A percentile compares a stretch with the other conserved stretches of the same genome.
phyloP scores from a whole-genome alignment of 1,140 invertebrate species.

The Luehdorfia chinensis region DNA sequence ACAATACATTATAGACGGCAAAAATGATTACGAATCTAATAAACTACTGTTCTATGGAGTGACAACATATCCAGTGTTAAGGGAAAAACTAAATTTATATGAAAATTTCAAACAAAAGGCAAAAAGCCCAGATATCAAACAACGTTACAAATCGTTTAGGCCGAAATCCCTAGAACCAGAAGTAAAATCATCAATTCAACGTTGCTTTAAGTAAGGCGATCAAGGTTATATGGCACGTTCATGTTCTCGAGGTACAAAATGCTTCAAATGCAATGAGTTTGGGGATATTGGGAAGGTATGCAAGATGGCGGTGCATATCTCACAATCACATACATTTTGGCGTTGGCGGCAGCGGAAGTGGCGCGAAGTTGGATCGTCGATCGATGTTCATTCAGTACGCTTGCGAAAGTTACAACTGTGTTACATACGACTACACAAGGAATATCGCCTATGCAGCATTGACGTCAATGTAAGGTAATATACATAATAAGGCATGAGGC shows the following conservation, averaged over 20 bases:
- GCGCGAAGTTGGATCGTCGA: background rate
- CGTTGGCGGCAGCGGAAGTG: background rate
- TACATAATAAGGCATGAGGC: too few relatives aligned
- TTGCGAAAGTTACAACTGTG: too few relatives aligned
- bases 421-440: too few relatives aligned
- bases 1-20: conserved; percentile 29
- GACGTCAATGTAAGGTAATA: too few relatives aligned
- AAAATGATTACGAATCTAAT: conserved; percentile 20
- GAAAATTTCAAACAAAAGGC: conserved; percentile 1
- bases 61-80: conserved; percentile 16
- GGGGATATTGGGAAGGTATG: background rate
- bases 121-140: background rate
- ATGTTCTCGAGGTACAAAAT: background rate
- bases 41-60: conserved; percentile 23
- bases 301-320: background rate
- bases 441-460: too few relatives aligned
- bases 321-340: background rate
- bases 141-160: background rate
- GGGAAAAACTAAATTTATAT: conserved; percentile 21
- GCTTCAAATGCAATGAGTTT: too few relatives aligned
- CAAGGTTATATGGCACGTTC: background rate
- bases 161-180: background rate
- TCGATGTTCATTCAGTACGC: too few relatives aligned
- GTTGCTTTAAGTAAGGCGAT: background rate
- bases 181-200: background rate